These are phyloP conservation scores for Megaceryle torquata DNA, from an alignment of 2,113 vertebrate genomes.

Conservation along the genomic window DNA sequence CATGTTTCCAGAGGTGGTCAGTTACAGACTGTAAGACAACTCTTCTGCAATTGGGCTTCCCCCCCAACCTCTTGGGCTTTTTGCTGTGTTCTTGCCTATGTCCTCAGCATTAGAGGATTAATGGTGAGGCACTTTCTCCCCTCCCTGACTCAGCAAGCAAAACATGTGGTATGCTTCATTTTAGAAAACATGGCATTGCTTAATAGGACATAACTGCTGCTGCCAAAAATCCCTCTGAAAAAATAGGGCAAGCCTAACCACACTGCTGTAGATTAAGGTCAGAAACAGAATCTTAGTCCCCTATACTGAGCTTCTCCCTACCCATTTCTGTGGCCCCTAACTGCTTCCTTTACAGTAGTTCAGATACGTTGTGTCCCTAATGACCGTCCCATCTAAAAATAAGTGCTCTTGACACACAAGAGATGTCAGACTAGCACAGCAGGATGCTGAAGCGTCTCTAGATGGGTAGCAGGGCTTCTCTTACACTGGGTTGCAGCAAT, in stretches of 20 bases:
- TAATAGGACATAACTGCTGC: not conserved
- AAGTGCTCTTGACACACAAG: conserved; percentile 53
- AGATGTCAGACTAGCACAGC: conserved; percentile 49
- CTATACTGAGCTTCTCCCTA: not conserved
- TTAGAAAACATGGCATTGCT: not conserved
- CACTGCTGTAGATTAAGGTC: not conserved
- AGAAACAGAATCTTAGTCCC: not conserved
- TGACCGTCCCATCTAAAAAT: conserved; percentile 59
- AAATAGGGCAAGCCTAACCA: not conserved
- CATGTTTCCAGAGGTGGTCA: not conserved
- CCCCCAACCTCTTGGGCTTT: not conserved
- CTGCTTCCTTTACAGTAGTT: conserved; percentile 33
- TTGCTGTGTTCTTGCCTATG: not conserved
- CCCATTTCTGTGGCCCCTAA: not conserved
- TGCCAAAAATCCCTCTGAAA: not conserved
- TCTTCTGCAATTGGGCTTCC: not conserved
- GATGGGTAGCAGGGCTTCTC: conserved; percentile 38
- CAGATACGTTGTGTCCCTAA: not conserved
- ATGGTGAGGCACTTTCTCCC: rapidly evolving
- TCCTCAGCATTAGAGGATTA: not conserved
- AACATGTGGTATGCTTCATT: not conserved
- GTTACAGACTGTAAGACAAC: not conserved
- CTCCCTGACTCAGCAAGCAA: not conserved
- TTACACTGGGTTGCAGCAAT: conserved; percentile 15
- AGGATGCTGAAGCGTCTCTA: conserved; percentile 55